Evolutionary conservation across 2,797 vertebrate genomes (phyloP), one percentile per base, ranked within the genome.

Genomic region (Rhinatrema bivittatum): DNA sequence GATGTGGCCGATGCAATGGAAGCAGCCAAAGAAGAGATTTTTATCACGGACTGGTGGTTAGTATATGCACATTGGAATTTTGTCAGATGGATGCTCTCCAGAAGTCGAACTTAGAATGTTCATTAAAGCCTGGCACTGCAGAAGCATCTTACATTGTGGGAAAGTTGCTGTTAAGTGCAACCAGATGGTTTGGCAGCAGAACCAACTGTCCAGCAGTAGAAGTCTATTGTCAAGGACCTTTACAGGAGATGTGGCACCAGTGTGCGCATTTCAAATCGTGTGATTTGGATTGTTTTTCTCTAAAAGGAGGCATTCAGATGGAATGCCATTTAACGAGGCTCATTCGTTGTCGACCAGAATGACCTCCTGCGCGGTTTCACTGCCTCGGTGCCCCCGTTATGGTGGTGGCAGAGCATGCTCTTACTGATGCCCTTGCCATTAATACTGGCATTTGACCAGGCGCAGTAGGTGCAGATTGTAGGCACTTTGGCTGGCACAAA

Each of bases 21-120:
- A 67, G 88, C 82, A 6, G 95, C 94, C 7, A 85, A 78, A 39
- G 94, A 98, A 42, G 95, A 98, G 50, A 98, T 98, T 65, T 98
- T 96, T 73, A 97, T 98, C 81, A 97, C 94, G 2, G 95, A 98
- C 57, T 97, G 95, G 94, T 96, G 94, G 94, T 94, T 66, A 19
- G 92, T 90, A 71, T 61, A 55, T 30, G 2, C 12, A 3, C 1
- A 1, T 11, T 56, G 50, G 42, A 46, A 13, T 39, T 32, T 32
- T 45, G 37, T 33, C n/a, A n/a, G n/a, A n/a, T n/a, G n/a, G n/a
- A n/a, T n/a, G n/a, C n/a, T n/a, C n/a, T n/a, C 33, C 21, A 24
- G 21, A 42, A 5, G 7, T 53, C 29, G 47, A 57, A n/a, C 18
- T 3, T 14, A 52, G 50, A 53, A 41, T 1, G 1, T 36, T 42